Conservation (phyloP, 2,113 vertebrate species). For the Thalassarche chlororhynchos region DNA sequence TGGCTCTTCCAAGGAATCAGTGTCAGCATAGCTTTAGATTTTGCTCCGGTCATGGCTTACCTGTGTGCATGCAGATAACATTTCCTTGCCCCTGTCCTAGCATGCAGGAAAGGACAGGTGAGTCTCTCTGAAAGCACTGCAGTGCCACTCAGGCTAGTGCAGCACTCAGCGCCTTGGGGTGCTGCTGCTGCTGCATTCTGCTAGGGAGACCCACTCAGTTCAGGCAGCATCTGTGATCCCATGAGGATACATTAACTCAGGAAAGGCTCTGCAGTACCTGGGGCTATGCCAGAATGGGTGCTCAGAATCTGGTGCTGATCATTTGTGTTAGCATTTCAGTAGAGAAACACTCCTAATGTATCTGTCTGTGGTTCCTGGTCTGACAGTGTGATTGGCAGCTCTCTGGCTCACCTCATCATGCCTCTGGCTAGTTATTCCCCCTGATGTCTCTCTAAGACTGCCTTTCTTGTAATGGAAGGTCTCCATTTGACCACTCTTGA, state of each 20-base stretch:
- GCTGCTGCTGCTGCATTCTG: background rate
- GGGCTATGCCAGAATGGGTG: background rate
- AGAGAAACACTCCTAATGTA: background rate
- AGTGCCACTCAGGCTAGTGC: background rate
- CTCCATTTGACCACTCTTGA: background rate
- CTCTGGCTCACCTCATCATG: background rate
- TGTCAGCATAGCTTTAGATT: background rate
- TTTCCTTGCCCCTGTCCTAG: background rate
- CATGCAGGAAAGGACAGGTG: background rate
- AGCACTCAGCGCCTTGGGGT: background rate
- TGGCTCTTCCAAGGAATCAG: background rate
- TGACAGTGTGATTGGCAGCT: background rate
- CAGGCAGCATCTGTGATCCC: background rate
- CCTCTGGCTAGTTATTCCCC: background rate
- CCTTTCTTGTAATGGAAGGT: background rate
- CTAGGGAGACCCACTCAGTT: background rate
- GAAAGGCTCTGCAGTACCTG: background rate
- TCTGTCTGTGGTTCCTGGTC: background rate
- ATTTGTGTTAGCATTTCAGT: background rate
- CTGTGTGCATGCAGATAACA: rapidly evolving
- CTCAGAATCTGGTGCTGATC: background rate
- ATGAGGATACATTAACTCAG: background rate
- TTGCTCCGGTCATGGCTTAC: background rate
- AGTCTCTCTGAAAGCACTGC: background rate
- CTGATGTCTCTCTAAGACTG: background rate